Percentiles rank a stretch among this genome's conserved stretches.
phyloP scores from a whole-genome alignment of 2,888 invertebrate species.

The Drepanosiphum platanoidis region DNA sequence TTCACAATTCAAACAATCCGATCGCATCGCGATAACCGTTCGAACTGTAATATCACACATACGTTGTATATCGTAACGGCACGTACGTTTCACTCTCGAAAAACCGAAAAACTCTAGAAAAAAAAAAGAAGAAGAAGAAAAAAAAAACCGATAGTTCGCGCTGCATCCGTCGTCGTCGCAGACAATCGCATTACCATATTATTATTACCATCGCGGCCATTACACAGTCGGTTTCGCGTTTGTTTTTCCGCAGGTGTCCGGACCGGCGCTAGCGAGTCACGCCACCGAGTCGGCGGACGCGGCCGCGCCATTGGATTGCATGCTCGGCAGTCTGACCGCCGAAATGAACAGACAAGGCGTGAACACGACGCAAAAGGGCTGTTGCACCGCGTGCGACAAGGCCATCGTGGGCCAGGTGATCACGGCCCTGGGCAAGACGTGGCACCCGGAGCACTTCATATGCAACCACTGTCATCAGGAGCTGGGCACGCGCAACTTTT shows the following conservation, averaged over 20 bases:
- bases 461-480: slow-evolving; percentile 98
- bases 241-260: slow-evolving; percentile 49
- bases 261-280: slow-evolving; percentile 70
- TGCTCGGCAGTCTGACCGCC: slow-evolving; percentile 93
- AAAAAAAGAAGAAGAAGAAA: neutral
- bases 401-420: slow-evolving; percentile 96
- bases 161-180: neutral
- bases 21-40: slow-evolving; percentile 26
- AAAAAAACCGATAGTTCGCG: no score
- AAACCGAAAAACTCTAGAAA: neutral
- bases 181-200: neutral
- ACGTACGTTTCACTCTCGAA: neutral
- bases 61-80: neutral
- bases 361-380: slow-evolving; percentile 97
- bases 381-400: slow-evolving; percentile 98
- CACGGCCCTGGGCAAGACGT: slow-evolving; percentile 96
- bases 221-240: neutral
- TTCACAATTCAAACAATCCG: slow-evolving; percentile 48
- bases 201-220: neutral
- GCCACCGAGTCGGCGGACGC: slow-evolving; percentile 65
- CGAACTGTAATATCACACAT: neutral
- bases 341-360: slow-evolving; percentile 99
- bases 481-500: slow-evolving; percentile 97
- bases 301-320: slow-evolving; percentile 78
- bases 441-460: slow-evolving; percentile 99